Evolutionary conservation across 2,113 vertebrate genomes (phyloP), one percentile per base, ranked within the genome.

Genomic region (Pipra filicauda): DNA sequence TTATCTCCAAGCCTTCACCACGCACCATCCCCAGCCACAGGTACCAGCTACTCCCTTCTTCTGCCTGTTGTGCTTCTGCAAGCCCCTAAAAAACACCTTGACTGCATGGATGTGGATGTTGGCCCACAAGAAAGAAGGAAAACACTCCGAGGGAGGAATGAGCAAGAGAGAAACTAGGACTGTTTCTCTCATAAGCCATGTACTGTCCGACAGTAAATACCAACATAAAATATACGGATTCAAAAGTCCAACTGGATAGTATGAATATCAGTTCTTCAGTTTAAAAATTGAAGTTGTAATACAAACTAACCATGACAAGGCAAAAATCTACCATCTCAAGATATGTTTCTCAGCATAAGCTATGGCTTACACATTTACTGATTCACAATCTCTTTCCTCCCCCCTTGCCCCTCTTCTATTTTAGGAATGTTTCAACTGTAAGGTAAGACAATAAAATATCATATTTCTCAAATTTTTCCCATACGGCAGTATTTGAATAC

Each of bases 371-470:
- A 59, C 44, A 66, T 86, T 72, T 49, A 75, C 74, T 92, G 28
- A 92, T 39, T 70, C 44, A 62, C 41, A n/a, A 44, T 33, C 18
- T 20, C 2, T 90, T 59, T 92, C 76, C 57, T 24, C 31, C 93
- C 93, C 94, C 55, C 58, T 90, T 20, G 27, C 74, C 92, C 24
- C 58, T 97, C 94, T 83, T 96, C 94, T 94, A 14, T 96, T 98
- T 85, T 94, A 99, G 99, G 98, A 99, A 99, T n/a, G 98, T 98
- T 89, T 99, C 99, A n/a, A 98, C 98, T 54, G 98, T 99, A 95
- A 99, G 99, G 99, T 99, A 98, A 99, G 98, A 66, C 70, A 91
- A 91, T 49, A 67, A 82, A 77, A 57, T 43, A 35, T 0, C 10
- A 0, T 4, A 35, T 43, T 48, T 69, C 88, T 77, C 61, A 39